Evolutionary conservation across 2,888 invertebrate genomes (phyloP).

Genomic region (Cryptocephalus moraei): DNA sequence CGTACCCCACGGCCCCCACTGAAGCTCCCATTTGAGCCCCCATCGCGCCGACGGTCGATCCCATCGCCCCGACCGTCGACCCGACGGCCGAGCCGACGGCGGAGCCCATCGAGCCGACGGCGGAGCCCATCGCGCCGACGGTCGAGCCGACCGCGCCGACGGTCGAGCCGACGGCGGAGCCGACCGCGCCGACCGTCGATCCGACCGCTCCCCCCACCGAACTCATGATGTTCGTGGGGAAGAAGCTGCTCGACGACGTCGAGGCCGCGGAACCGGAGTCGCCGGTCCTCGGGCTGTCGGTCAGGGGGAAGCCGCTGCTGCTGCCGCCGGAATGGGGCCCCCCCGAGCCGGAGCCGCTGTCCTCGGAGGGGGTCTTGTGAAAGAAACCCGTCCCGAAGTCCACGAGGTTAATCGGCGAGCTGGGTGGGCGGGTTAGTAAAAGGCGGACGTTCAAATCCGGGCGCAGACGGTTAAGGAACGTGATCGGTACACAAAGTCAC

Average conservation of each 20-base stretch:
- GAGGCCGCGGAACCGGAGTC: constrained; percentile 10
- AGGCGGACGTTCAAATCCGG: background rate
- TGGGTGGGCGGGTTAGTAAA: constrained; percentile 28
- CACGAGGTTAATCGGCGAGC: constrained; percentile 90
- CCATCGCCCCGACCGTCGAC: constrained; percentile 29
- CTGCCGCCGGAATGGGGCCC: constrained; percentile 33
- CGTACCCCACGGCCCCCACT: constrained; percentile 33
- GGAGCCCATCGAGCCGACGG: constrained; percentile 28
- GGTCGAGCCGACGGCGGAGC: constrained; percentile 30
- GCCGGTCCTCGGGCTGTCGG: constrained; percentile 19
- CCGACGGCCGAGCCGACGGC: constrained; percentile 29
- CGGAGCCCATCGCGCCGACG: constrained; percentile 29
- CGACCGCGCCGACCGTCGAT: constrained; percentile 28
- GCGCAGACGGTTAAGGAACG: too few species aligned
- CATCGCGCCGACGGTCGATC: constrained; percentile 27
- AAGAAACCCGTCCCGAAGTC: constrained; percentile 93
- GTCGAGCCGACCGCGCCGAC: constrained; percentile 29
- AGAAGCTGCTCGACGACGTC: constrained; percentile 32
- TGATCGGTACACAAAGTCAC: too few species aligned
- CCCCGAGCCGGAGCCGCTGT: constrained; percentile 64
- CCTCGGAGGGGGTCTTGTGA: constrained; percentile 84
- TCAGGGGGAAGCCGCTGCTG: constrained; percentile 48
- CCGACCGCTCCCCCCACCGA: constrained; percentile 34
- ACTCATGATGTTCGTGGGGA: constrained; percentile 37
- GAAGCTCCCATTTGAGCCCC: constrained; percentile 30